Percentiles rank a stretch among this genome's conserved stretches.
Conservation (phyloP, 2,797 vertebrate species). For the Bovichtus diacanthus region DNA sequence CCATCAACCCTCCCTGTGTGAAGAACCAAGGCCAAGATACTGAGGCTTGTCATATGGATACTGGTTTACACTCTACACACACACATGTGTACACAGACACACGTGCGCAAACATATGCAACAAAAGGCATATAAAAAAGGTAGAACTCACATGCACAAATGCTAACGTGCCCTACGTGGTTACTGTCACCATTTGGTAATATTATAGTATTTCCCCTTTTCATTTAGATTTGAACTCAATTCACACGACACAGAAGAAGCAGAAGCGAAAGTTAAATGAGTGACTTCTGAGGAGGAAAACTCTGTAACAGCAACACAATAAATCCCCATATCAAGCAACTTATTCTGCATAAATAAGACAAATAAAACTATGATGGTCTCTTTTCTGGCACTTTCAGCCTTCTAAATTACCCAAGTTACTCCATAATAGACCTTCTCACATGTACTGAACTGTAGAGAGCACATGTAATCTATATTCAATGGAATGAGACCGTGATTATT, state of each 20-base stretch:
- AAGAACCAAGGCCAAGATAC: slow-evolving; percentile 24
- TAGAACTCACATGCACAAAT: background rate
- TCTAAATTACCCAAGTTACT: background rate
- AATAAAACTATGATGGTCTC: background rate
- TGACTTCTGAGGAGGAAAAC: background rate
- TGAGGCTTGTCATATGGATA: slow-evolving; percentile 17
- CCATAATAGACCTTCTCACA: background rate
- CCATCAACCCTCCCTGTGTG: slow-evolving; percentile 4
- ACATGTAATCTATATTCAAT: background rate
- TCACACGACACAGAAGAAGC: background rate
- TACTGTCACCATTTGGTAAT: background rate
- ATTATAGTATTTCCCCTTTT: slow-evolving; percentile 17
- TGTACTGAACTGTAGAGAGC: background rate
- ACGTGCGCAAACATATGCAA: slow-evolving; percentile 5
- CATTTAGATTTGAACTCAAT: background rate
- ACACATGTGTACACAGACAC: background rate
- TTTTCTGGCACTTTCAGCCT: background rate
- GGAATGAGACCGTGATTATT: background rate
- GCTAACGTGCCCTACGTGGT: background rate
- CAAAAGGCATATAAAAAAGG: slow-evolving; percentile 6
- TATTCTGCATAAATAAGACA: background rate
- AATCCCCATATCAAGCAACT: background rate
- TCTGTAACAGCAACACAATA: background rate
- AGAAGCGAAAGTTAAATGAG: slow-evolving; percentile 17
- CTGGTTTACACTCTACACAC: slow-evolving; percentile 7